phyloP scores from a whole-genome alignment of 2,113 vertebrate species.

The Andinoacara biseriatus region DNA sequence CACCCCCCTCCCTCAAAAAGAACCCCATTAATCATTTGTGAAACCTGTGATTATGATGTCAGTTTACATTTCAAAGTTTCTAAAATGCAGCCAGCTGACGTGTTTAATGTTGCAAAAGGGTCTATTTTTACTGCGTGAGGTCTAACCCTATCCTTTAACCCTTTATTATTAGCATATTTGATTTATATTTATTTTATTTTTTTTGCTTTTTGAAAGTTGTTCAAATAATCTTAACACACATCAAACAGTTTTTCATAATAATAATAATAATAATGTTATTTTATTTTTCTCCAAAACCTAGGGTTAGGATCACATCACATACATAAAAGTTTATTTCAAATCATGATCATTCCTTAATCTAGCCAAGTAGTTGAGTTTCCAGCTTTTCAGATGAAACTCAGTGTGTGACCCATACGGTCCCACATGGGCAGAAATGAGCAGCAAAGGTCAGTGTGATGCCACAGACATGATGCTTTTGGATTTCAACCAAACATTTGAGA shows the following conservation, averaged over 20 bases:
- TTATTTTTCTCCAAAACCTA: not conserved
- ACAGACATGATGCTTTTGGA: too few species aligned
- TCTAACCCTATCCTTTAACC: too few species aligned
- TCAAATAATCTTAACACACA: not conserved
- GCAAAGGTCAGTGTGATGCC: too few species aligned
- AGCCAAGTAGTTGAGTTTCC: too few species aligned
- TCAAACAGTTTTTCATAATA: not conserved
- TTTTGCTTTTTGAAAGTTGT: not conserved
- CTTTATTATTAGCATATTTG: too few species aligned
- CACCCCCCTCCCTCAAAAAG: not conserved
- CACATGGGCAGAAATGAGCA: too few species aligned
- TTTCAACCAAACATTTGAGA: too few species aligned
- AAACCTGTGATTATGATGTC: not conserved
- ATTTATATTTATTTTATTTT: too few species aligned
- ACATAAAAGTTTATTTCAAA: not conserved
- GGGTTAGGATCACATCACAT: not conserved
- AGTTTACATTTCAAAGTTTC: not conserved
- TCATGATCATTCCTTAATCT: rapidly evolving
- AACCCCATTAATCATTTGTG: not conserved
- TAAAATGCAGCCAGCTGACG: not conserved
- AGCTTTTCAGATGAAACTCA: too few species aligned
- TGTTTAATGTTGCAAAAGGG: too few species aligned
- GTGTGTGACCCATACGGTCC: too few species aligned
- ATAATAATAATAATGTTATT: not conserved
- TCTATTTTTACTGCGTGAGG: too few species aligned